Conservation (phyloP, 1,140 invertebrate species). For the Artemia franciscana region DNA sequence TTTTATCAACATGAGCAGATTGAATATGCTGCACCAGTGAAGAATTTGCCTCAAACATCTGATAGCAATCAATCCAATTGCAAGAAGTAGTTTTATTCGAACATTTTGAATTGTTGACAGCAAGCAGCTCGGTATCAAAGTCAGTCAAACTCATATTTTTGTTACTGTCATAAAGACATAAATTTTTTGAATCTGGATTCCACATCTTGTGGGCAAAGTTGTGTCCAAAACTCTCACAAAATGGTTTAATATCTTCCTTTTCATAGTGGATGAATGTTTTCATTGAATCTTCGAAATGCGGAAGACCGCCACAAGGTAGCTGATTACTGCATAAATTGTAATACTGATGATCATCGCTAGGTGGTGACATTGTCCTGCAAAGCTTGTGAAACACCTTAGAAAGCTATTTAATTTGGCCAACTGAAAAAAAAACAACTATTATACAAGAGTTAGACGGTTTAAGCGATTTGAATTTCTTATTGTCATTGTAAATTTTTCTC, state of each 20-base stretch:
- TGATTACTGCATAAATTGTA: background rate
- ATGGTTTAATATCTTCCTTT: background rate
- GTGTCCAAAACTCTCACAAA: background rate
- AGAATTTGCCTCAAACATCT: slow-evolving; percentile 46
- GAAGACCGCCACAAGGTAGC: background rate
- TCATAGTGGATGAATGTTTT: background rate
- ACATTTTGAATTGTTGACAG: no score
- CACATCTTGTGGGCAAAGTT: background rate
- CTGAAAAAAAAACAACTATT: no score
- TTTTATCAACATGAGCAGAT: slow-evolving; percentile 61
- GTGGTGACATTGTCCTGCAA: background rate
- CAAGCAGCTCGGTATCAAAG: no score
- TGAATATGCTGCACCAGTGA: slow-evolving; percentile 73
- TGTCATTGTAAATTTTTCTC: no score
- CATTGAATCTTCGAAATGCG: background rate
- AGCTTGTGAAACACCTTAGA: no score
- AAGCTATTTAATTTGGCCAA: no score
- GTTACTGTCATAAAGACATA: background rate
- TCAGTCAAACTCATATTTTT: no score
- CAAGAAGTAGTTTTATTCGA: slow-evolving; percentile 26
- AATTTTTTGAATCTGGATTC: background rate
- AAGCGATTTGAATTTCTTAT: no score
- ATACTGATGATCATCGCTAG: background rate
- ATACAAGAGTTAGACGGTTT: no score
- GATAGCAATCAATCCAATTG: slow-evolving; percentile 62